Evolutionary conservation across 2,888 invertebrate genomes (phyloP), one percentile per base, ranked within the genome.

Genomic region (Mythimna pallens): DNA sequence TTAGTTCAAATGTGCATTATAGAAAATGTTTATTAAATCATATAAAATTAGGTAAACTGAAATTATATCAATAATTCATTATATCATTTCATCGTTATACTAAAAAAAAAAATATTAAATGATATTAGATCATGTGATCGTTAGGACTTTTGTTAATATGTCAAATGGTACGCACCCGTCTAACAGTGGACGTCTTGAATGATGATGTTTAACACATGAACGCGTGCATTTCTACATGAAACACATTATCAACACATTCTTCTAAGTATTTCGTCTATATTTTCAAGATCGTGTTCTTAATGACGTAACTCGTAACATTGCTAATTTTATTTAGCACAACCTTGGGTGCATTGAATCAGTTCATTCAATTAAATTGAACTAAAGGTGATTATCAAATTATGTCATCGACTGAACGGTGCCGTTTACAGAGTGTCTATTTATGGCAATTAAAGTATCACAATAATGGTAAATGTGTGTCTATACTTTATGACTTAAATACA

Each of bases 281-380:
- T 62, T 50, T 75, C 64, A 40, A 72, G 30, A 71, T 3, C 47
- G 17, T 9, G 55, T 72, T 75, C 61, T 55, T 40, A 17, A 65
- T 83, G 76, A 76, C 63, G 74, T 70, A 61, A 81, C 65, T 62
- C 17, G 52, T 50, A 52, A 30, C n/a, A 52, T 36, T 71, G 71
- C 74, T 76, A 81, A 79, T 78, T 83, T 74, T 70, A 71, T 70
- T 40, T 68, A 67, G 34, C 73, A 30, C 78, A 78, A 75, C 86
- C 85, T 86, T 86, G 86, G 12, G 9, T 76, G 64, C 76, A 73
- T 58, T 74, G 72, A 86, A 86, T 78, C 78, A 70, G 81, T 78
- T 66, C 74, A 70, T 73, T 80, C 81, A 83, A 80, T 75, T 65
- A 67, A 72, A 75, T 73, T 65, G 50, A 67, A 73, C 59, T 62